phyloP scores from a whole-genome alignment of 2,113 vertebrate species.

The Stercorarius parasiticus region DNA sequence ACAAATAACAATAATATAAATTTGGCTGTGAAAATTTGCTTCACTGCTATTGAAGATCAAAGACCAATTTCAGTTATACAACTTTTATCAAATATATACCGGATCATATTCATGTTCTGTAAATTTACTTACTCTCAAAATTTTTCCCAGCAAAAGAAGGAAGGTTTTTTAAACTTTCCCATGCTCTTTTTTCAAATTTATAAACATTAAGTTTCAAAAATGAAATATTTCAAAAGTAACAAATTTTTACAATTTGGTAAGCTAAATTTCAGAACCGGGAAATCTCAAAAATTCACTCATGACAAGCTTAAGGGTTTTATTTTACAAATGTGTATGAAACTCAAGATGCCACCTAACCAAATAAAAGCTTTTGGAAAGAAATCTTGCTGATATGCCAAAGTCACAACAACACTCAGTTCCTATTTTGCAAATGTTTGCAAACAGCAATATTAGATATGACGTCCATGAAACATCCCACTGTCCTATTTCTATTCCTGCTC shows the following conservation, averaged over 20 bases:
- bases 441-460: background rate
- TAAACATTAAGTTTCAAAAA: background rate
- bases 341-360: background rate
- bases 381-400: background rate
- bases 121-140: background rate
- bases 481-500: background rate
- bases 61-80: background rate
- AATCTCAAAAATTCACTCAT: background rate
- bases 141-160: background rate
- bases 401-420: background rate
- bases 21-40: background rate
- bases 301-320: background rate
- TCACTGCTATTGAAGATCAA: background rate
- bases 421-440: background rate
- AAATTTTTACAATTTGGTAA: background rate
- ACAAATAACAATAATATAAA: background rate
- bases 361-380: background rate
- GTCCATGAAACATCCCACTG: background rate
- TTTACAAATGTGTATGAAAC: background rate
- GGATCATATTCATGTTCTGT: background rate
- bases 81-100: background rate
- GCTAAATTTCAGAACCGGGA: background rate
- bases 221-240: background rate
- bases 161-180: background rate
- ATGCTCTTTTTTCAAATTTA: background rate